Percentiles rank a stretch among this genome's conserved stretches.
phyloP scores from a whole-genome alignment of 2,797 vertebrate genomes.

The Cyclopterus lumpus region DNA sequence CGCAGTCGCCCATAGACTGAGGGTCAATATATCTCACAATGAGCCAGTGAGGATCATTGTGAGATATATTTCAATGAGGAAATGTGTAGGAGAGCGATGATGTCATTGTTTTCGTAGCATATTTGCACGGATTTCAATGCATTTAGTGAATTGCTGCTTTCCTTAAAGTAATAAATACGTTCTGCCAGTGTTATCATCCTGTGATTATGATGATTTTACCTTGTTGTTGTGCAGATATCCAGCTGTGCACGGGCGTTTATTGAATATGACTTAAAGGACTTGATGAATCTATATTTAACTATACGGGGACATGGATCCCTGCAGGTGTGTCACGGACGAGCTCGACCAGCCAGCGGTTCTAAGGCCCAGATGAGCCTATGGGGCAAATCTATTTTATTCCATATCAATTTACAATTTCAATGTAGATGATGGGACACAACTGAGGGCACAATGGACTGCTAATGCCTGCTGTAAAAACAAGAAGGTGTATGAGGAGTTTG shows the following conservation, averaged over 20 bases:
- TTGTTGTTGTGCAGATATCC: conserved; percentile 18
- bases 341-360: conserved; percentile 62
- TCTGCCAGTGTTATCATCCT: background rate
- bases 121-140: conserved; percentile 10
- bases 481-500: background rate
- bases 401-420: conserved; percentile 68
- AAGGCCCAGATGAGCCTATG: conserved; percentile 71
- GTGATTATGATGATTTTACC: conserved; percentile 19
- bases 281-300: conserved; percentile 15
- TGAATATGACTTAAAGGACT: conserved; percentile 4
- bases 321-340: conserved; percentile 67
- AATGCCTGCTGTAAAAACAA: background rate
- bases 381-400: conserved; percentile 70
- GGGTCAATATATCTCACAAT: conserved; percentile 21
- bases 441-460: background rate
- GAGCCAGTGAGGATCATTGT: conserved; percentile 3
- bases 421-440: conserved; percentile 43
- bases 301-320: conserved; percentile 39
- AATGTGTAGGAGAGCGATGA: background rate
- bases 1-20: no score
- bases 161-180: conserved; percentile 4
- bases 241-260: background rate
- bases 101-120: conserved; percentile 9
- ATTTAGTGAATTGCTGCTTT: conserved; percentile 10
- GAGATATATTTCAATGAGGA: conserved; percentile 5